phyloP scores from a whole-genome alignment of 2,888 invertebrate species.

The Nowickia ferox region DNA sequence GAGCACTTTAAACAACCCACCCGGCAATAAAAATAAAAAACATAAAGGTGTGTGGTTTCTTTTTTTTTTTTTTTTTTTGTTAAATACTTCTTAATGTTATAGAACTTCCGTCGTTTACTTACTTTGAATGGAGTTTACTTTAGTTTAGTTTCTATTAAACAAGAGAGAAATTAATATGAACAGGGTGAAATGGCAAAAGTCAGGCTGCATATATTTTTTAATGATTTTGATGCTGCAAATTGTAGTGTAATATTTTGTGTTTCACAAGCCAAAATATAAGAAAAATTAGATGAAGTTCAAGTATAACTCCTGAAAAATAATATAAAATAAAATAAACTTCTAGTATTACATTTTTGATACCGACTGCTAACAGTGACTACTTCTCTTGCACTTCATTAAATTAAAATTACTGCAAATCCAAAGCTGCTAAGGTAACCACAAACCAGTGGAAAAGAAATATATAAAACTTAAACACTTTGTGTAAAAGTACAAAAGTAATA shows the following conservation, averaged over 20 bases:
- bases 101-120: slow-evolving; percentile 26
- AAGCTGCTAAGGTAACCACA: slow-evolving; percentile 66
- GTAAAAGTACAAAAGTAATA: slow-evolving; percentile 23
- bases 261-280: background rate
- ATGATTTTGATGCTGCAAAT: background rate
- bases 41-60: slow-evolving; percentile 59
- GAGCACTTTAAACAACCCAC: background rate
- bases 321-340: slow-evolving; percentile 20
- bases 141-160: slow-evolving; percentile 2
- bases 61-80: no score
- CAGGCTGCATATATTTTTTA: background rate
- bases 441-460: slow-evolving; percentile 23
- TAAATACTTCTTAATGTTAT: slow-evolving; percentile 50
- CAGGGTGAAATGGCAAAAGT: background rate
- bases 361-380: background rate
- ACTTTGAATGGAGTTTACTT: slow-evolving; percentile 30
- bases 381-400: slow-evolving; percentile 41
- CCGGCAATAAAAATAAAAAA: slow-evolving; percentile 1
- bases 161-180: background rate
- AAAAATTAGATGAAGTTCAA: slow-evolving; percentile 21
- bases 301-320: slow-evolving; percentile 47
- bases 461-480: slow-evolving; percentile 36
- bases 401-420: slow-evolving; percentile 64
- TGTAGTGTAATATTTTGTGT: no score
- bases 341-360: background rate